Evolutionary conservation across 2,797 vertebrate species (phyloP), one percentile per base, ranked within the genome.

Genomic region (Enteromius radiatus): DNA sequence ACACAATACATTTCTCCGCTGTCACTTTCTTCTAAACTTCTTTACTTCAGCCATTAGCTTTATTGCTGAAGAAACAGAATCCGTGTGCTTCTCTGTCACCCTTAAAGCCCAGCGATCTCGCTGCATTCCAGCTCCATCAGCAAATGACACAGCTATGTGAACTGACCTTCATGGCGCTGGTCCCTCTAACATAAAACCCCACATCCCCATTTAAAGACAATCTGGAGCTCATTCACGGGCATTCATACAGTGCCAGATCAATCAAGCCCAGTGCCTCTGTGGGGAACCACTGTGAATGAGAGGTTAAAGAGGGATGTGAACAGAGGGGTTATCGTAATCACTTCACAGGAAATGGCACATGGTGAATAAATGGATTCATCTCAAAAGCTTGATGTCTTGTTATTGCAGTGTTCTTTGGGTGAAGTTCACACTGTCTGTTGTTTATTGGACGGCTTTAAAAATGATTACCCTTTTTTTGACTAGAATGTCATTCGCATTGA

Each of bases 191-290:
- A 84, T 84, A 64, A 84, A 84, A 67, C 56, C 59, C 59, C 76
- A 84, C 76, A 84, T 84, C 59, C 77, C 76, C 76, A 84, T 84
- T 74, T 84, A 84, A 84, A 84, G 76, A 79, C 82, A 84, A 79
- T 79, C 77, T 71, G 76, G 68, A 84, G 76, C 76, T 79, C 68
- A 84, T 84, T 84, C 82, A 84, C 76, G n/a, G 77, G 33, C 76
- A 82, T 82, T 82, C 81, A 82, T 82, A 82, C 73, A 76, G 81
- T 69, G 82, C 76, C 67, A 79, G 82, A 84, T 79, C 76, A 79
- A 84, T 82, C 81, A 79, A 79, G 73, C 69, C 82, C 82, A 71
- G 68, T 67, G 76, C 76, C 77, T 74, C 82, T 73, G 68, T 79
- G 59, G 76, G 77, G 64, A 76, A 82, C 81, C 63, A 84, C 76